Evolutionary conservation across 1,140 invertebrate genomes (phyloP).

Genomic region (Drosophila baimaii): DNA sequence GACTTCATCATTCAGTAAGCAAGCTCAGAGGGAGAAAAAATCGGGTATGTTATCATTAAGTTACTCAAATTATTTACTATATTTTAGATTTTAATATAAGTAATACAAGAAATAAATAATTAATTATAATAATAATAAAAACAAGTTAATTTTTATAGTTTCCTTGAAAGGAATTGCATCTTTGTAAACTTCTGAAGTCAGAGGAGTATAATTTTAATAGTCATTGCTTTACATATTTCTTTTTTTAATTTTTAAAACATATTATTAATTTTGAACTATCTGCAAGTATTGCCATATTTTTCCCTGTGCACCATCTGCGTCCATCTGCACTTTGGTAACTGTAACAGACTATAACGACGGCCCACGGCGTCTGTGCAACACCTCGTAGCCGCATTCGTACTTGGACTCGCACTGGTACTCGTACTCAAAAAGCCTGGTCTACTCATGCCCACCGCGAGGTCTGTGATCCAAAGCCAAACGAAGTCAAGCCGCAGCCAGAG

Average conservation of each 20-base stretch:
- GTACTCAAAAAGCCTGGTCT: not conserved
- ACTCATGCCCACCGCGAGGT: slow-evolving; percentile 17
- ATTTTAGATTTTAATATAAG: too few species aligned
- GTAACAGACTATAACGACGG: slow-evolving; percentile 57
- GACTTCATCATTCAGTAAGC: slow-evolving; percentile 24
- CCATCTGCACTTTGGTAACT: slow-evolving; percentile 54
- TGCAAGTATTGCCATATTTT: not conserved
- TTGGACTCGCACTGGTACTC: not conserved
- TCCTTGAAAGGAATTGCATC: too few species aligned
- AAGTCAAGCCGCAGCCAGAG: slow-evolving; percentile 19
- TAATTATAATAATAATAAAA: too few species aligned
- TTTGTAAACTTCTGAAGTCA: too few species aligned
- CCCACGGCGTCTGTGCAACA: slow-evolving; percentile 79
- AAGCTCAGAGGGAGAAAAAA: not conserved
- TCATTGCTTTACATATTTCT: not conserved
- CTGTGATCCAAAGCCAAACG: slow-evolving; percentile 40
- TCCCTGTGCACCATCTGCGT: slow-evolving; percentile 18
- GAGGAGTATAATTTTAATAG: too few species aligned
- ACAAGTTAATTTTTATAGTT: too few species aligned
- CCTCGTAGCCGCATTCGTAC: slow-evolving; percentile 35
- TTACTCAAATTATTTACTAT: too few species aligned
- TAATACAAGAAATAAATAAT: too few species aligned
- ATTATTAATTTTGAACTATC: too few species aligned
- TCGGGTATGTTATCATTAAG: too few species aligned
- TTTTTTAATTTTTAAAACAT: not conserved